A percentile compares a stretch with the other conserved stretches of the same genome.
These are phyloP conservation scores for Nycteola revayana DNA, from an alignment of 2,888 invertebrate species.

Conservation along the genomic window DNA sequence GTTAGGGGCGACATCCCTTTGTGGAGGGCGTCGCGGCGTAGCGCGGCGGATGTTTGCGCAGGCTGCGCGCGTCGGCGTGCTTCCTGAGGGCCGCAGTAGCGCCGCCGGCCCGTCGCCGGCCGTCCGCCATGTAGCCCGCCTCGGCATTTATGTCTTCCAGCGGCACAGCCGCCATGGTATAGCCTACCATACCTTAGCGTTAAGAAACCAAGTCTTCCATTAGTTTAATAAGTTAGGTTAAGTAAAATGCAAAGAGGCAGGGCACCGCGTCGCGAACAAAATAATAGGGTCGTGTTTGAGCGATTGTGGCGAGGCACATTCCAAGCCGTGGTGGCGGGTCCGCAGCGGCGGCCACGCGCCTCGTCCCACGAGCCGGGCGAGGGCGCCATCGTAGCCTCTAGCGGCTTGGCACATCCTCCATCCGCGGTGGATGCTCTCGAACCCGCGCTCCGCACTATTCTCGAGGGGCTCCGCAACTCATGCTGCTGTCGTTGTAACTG, in stretches of 20 bases:
- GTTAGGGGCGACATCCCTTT: constrained; percentile 42
- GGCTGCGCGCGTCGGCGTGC: constrained; percentile 44
- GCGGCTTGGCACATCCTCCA: constrained; percentile 33
- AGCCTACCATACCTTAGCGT: constrained; percentile 41
- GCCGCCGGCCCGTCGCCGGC: constrained; percentile 76
- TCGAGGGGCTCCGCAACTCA: constrained; percentile 60
- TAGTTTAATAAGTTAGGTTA: constrained; percentile 63
- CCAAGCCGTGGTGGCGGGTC: constrained; percentile 69
- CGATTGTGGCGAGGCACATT: constrained; percentile 87
- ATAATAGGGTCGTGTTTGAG: constrained; percentile 86
- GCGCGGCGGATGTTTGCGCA: constrained; percentile 72
- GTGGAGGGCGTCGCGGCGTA: constrained; percentile 38
- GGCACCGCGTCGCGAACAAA: constrained; percentile 71
- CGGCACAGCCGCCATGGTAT: too few species aligned
- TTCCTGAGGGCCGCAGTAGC: constrained; percentile 68
- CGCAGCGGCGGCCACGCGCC: constrained; percentile 65
- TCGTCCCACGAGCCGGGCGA: constrained; percentile 58
- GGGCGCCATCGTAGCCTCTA: constrained; percentile 40
- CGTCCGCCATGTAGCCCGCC: constrained; percentile 63
- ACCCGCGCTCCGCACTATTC: constrained; percentile 64
- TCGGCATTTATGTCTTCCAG: constrained; percentile 64
- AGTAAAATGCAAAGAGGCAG: constrained; percentile 76
- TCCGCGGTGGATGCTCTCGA: constrained; percentile 68
- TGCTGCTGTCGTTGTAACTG: constrained; percentile 77
- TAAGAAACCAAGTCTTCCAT: constrained; percentile 82